Evolutionary conservation across 2,797 vertebrate species (phyloP).

Genomic region (Hoplostethus mediterraneus): DNA sequence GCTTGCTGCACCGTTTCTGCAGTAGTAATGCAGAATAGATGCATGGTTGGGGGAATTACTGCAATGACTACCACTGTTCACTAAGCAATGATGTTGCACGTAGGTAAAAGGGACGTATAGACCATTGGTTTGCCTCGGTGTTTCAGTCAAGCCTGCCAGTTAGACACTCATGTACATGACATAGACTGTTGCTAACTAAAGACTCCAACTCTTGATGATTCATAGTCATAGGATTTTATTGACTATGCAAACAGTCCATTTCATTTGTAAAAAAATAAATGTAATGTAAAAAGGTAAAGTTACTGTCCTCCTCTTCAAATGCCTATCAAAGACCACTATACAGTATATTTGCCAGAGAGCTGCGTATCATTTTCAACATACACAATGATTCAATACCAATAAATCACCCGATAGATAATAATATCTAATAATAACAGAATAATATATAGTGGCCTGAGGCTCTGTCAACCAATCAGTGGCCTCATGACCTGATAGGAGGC

Average conservation of each 20-base stretch:
- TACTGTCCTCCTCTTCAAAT: background rate
- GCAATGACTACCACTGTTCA: background rate
- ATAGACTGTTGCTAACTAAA: background rate
- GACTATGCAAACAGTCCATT: background rate
- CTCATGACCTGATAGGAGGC: slow-evolving; percentile 12
- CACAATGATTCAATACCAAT: background rate
- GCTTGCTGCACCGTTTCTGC: background rate
- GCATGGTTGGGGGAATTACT: background rate
- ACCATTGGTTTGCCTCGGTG: background rate
- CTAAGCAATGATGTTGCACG: background rate
- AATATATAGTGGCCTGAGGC: slow-evolving; percentile 16
- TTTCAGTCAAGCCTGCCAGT: background rate
- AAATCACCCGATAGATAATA: background rate
- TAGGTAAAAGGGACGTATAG: background rate
- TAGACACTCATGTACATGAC: background rate
- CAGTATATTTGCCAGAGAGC: background rate
- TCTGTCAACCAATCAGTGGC: slow-evolving; percentile 22
- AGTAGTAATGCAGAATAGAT: background rate
- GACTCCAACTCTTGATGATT: background rate
- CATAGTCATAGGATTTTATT: too few relatives aligned
- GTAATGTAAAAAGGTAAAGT: background rate
- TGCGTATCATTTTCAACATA: background rate
- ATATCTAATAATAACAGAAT: slow-evolving; percentile 5
- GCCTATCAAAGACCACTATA: background rate
- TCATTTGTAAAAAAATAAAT: background rate